phyloP scores from a whole-genome alignment of 2,797 vertebrate genomes.

The Prionace glauca region DNA sequence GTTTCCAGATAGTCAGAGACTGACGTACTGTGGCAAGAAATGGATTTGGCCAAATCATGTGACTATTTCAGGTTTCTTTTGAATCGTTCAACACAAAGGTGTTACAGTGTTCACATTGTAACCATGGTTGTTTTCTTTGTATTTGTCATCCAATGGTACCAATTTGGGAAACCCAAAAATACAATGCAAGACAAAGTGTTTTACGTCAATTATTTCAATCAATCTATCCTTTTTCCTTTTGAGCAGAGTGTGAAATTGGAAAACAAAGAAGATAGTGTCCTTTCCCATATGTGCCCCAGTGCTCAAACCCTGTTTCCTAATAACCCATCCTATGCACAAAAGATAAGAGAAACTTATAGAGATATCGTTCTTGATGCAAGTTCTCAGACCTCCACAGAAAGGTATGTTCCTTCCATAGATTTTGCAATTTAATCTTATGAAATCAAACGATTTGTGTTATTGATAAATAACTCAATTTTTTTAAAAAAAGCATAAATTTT shows the following conservation, averaged over 20 bases:
- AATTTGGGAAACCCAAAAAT: background rate
- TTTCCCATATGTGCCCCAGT: constrained; percentile 69
- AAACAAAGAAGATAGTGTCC: constrained; percentile 56
- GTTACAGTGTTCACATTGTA: background rate
- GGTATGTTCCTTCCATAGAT: constrained; percentile 46
- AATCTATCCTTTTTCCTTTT: background rate
- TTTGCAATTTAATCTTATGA: background rate
- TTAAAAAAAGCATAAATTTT: background rate
- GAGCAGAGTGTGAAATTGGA: background rate
- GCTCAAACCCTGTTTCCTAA: constrained; percentile 69
- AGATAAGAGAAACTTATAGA: constrained; percentile 69
- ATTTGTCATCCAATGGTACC: background rate
- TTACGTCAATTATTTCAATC: no score
- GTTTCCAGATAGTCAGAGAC: no score
- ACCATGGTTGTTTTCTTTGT: background rate
- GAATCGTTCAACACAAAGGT: background rate
- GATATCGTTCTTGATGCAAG: constrained; percentile 69
- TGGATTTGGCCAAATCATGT: background rate
- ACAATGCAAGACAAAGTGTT: background rate
- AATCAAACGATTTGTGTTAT: background rate
- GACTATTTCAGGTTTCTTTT: background rate
- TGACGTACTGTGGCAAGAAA: background rate
- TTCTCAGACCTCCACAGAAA: constrained; percentile 53
- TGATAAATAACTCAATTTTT: background rate
- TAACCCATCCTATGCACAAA: constrained; percentile 71